Percentiles rank a stretch among this genome's conserved stretches.
Evolutionary conservation across 2,888 invertebrate genomes (phyloP).

Genomic region (Perizoma flavofasciatum): DNA sequence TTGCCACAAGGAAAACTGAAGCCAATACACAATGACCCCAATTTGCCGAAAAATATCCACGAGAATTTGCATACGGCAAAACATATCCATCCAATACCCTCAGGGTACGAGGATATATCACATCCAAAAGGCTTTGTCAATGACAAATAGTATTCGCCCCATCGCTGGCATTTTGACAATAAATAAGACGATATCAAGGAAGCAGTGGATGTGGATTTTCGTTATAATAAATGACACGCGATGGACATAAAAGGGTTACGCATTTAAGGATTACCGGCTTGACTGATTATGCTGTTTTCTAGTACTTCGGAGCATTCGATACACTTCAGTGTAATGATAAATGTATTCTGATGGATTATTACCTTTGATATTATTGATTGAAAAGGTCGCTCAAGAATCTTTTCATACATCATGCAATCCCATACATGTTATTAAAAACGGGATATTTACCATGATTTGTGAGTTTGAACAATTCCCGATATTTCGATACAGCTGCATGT

Average conservation of each 20-base stretch:
- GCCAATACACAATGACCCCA: constrained; percentile 33
- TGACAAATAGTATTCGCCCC: constrained; percentile 79
- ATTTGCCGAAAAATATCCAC: constrained; percentile 40
- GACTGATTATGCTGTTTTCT: constrained; percentile 59
- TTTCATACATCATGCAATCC: no score
- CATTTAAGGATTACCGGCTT: constrained; percentile 55
- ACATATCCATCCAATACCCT: constrained; percentile 58
- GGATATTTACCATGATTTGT: no score
- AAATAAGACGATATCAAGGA: constrained; percentile 79
- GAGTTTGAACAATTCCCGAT: no score
- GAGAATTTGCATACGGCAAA: constrained; percentile 38
- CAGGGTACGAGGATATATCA: constrained; percentile 54
- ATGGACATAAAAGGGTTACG: constrained; percentile 77
- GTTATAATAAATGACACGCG: constrained; percentile 77
- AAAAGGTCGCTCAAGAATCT: no score
- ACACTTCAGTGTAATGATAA: neutral
- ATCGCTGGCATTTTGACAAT: constrained; percentile 79
- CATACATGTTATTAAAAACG: no score
- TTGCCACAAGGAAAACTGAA: constrained; percentile 27
- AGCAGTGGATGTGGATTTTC: constrained; percentile 57
- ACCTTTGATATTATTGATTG: no score
- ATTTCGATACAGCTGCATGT: no score
- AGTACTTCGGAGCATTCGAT: constrained; percentile 8
- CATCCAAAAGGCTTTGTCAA: constrained; percentile 73
- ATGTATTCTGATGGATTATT: no score